Conservation (phyloP, 2,113 vertebrate genomes). For the Clarias gariepinus region DNA sequence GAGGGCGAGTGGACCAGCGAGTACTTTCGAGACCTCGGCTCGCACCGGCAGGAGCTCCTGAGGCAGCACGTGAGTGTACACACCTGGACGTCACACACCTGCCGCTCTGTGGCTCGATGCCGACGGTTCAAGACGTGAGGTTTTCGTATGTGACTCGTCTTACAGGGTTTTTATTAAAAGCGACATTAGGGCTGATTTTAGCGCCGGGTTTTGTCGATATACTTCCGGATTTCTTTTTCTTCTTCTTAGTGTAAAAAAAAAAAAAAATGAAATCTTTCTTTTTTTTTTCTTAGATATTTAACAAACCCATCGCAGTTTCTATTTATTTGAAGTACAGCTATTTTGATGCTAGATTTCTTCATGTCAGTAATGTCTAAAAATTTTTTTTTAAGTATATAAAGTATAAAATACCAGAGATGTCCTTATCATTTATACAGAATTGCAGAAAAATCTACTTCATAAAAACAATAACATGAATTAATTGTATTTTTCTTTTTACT, state of each 20-base stretch:
- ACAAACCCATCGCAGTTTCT: too few species aligned
- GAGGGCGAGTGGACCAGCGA: conserved; percentile 81
- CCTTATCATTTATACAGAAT: neutral
- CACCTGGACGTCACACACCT: too few species aligned
- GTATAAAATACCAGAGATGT: neutral
- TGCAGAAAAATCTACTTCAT: neutral
- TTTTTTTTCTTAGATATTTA: neutral
- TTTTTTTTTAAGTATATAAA: neutral
- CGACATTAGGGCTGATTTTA: neutral
- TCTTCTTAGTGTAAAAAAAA: neutral
- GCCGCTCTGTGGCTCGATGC: neutral
- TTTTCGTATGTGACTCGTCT: neutral
- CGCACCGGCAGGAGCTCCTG: conserved; percentile 82
- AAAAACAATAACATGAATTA: neutral
- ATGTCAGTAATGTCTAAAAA: too few species aligned
- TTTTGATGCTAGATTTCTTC: too few species aligned
- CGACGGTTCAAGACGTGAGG: neutral
- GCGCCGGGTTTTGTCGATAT: neutral
- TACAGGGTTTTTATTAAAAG: neutral
- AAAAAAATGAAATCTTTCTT: too few species aligned
- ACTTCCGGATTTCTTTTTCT: neutral
- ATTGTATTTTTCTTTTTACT: too few species aligned
- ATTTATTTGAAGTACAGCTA: too few species aligned
- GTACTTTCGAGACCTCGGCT: conserved; percentile 79
- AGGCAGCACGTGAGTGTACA: conserved; percentile 77